Conservation (phyloP, 1,140 invertebrate species). For the Pantala flavescens region DNA sequence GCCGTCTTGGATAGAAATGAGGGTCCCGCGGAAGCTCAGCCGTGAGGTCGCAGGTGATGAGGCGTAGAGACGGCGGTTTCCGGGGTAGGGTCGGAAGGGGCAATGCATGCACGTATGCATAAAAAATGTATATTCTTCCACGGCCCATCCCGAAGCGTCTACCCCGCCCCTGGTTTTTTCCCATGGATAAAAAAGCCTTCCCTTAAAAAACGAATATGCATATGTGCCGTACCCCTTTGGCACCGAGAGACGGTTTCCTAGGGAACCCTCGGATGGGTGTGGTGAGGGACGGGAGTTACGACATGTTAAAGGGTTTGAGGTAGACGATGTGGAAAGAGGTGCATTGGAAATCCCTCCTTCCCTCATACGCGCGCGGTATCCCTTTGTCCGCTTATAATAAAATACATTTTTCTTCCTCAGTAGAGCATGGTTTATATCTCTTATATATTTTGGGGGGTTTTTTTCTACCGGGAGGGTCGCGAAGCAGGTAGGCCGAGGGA, state of each 20-base stretch:
- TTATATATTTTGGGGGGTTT: neutral
- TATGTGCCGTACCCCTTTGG: neutral
- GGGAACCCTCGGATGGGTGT: neutral
- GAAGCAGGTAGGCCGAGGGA: neutral
- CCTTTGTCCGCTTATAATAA: neutral
- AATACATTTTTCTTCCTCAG: conserved; percentile 7
- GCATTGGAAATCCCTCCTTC: neutral
- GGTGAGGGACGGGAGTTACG: neutral
- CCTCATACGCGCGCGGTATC: neutral
- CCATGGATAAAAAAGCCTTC: neutral
- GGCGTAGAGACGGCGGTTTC: neutral
- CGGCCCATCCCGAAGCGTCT: neutral
- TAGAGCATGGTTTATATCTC: conserved; percentile 9
- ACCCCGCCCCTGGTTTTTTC: neutral
- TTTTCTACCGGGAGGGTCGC: neutral
- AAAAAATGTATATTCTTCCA: conserved; percentile 8
- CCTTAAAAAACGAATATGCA: neutral
- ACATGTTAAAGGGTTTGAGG: too few species aligned
- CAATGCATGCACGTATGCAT: neutral
- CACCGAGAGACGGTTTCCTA: neutral
- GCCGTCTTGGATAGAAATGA: too few species aligned
- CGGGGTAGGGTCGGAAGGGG: neutral
- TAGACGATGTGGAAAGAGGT: neutral
- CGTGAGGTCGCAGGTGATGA: too few species aligned
- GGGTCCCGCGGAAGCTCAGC: too few species aligned